Evolutionary conservation across 1,140 invertebrate genomes (phyloP), one percentile per base, ranked within the genome.

Genomic region (Heliconius melpomene): DNA sequence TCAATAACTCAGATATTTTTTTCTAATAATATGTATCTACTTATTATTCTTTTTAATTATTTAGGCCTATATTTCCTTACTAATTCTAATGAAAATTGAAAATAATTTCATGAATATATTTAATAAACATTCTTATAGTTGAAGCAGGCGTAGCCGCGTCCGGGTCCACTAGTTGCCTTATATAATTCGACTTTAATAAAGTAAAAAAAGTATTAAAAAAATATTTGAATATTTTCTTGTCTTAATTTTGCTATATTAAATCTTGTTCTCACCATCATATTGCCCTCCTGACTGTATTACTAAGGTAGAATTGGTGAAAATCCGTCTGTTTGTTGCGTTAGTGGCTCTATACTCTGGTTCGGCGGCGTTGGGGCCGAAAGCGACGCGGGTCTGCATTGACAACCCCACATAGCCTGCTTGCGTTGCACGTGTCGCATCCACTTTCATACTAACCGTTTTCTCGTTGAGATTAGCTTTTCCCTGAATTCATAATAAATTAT

Each of bases 321-420:
- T 96, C n/a, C 91, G 85, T 71, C 95, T 92, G 87, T 97, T 97
- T 11, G 98, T 98, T 29, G 96, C 96, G 79, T 96, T 96, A 20
- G 95, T 97, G 1, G 98, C 97, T 80, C 96, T 96, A 91, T 99
- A 99, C 91, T 99, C 98, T 7, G 99, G 98, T 46, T 98, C 95
- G 0, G 99, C 98, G 1, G 96, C 98, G 94, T 99, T 98, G 16
- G 97, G 93, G 0, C 98, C 99, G 87, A 97, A 98, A 2, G 97
- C 98, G 3, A 97, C 98, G 72, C 99, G 98, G 0, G 99, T 99
- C 38, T 96, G 95, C 95, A 99, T 99, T 11, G 97, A 95, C 40
- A 97, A 95, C 1, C 98, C 97, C 78, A 95, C 95, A 92, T 96
- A 97, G 77, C 94, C 93, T 75, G 95, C 94, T 88, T 98, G 97